A percentile compares a stretch with the other conserved stretches of the same genome.
phyloP scores from a whole-genome alignment of 2,888 invertebrate species.

The Tetrapedia diversipes region DNA sequence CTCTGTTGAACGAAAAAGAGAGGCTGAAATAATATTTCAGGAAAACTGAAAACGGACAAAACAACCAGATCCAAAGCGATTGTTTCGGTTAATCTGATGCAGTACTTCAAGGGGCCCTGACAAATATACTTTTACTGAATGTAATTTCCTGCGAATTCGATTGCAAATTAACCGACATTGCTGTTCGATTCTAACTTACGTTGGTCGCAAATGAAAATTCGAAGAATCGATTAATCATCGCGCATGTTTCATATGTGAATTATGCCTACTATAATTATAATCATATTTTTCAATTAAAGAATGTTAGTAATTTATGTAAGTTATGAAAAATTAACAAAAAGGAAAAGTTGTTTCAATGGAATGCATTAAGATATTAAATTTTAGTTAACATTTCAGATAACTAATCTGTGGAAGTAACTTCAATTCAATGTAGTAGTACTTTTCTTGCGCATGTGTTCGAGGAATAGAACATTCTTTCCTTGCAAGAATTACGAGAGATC shows the following conservation, averaged over 20 bases:
- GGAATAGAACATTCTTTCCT: conserved; percentile 19
- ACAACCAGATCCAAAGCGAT: conserved; percentile 17
- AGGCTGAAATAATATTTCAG: conserved; percentile 13
- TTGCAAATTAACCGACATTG: conserved; percentile 43
- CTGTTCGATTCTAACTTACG: conserved; percentile 33
- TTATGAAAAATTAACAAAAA: background rate
- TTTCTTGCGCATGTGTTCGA: background rate
- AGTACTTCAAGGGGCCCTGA: conserved; percentile 15
- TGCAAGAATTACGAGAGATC: conserved; percentile 25
- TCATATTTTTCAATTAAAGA: background rate
- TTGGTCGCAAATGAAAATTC: conserved; percentile 34
- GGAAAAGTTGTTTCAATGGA: no score
- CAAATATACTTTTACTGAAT: conserved; percentile 15
- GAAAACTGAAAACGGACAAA: conserved; percentile 21
- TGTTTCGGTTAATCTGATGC: conserved; percentile 30
- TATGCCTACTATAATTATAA: background rate
- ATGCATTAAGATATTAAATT: background rate
- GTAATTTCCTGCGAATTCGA: conserved; percentile 47
- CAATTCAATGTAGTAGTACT: background rate
- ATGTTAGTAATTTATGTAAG: background rate
- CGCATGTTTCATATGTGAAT: background rate
- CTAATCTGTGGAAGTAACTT: background rate
- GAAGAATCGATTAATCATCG: background rate
- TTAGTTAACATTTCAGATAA: no score
- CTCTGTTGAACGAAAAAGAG: background rate